A percentile compares a stretch with the other conserved stretches of the same genome.
Conservation (phyloP, 1,140 invertebrate species). For the Luehdorfia chinensis region DNA sequence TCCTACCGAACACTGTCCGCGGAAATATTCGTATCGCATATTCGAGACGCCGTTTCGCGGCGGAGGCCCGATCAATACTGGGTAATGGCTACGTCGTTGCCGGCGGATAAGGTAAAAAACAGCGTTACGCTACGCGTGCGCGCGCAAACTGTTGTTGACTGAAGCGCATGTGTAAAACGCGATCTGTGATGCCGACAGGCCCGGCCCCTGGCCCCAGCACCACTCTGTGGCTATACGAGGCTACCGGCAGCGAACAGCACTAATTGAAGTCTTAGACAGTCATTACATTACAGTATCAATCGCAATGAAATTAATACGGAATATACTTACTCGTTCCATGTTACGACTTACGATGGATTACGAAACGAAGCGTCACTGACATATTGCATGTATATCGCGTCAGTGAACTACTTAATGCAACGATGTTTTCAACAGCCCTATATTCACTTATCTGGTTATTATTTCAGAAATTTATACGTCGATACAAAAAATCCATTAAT, state of each 20-base stretch:
- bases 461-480: too few species aligned
- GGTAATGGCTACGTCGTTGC: constrained; percentile 45
- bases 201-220: constrained; percentile 23
- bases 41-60: constrained; percentile 61
- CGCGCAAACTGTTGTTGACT: constrained; percentile 69
- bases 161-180: constrained; percentile 54
- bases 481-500: too few species aligned
- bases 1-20: constrained; percentile 34
- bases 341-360: constrained; percentile 9
- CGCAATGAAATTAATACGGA: constrained; percentile 9
- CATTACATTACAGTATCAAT: constrained; percentile 21
- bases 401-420: constrained; percentile 6
- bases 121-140: constrained; percentile 53
- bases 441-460: too few species aligned
- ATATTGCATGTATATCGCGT: constrained; percentile 10
- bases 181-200: constrained; percentile 26
- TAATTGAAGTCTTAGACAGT: constrained; percentile 24
- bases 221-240: constrained; percentile 31
- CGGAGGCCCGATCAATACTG: constrained; percentile 71
- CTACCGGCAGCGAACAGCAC: constrained; percentile 20
- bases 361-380: constrained; percentile 8
- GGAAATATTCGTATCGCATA: constrained; percentile 54
- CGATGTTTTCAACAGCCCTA: too few species aligned
- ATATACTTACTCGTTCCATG: background rate
- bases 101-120: constrained; percentile 65